Conservation (phyloP, 2,113 vertebrate species). For the Paedocypris sp. region DNA sequence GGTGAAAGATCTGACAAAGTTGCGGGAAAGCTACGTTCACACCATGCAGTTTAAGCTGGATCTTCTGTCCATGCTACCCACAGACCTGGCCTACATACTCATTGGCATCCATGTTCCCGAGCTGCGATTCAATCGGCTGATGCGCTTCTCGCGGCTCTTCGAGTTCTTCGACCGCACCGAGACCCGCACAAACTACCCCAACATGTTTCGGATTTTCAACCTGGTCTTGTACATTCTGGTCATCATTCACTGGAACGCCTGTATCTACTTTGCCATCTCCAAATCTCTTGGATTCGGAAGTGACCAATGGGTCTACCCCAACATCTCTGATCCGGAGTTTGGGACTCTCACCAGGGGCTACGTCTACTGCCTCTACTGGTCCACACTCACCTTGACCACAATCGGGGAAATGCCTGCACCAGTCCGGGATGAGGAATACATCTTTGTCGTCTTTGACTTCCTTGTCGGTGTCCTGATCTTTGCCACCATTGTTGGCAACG, state of each 20-base stretch:
- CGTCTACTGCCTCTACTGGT: constrained; percentile 92
- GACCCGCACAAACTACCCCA: constrained; percentile 84
- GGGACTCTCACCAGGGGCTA: constrained; percentile 74
- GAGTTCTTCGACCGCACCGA: constrained; percentile 89
- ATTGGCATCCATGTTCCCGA: constrained; percentile 73
- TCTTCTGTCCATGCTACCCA: constrained; percentile 76
- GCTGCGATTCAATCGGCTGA: constrained; percentile 84
- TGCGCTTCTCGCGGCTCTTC: constrained; percentile 85
- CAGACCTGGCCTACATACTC: constrained; percentile 73
- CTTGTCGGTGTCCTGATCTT: constrained; percentile 92
- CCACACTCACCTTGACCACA: constrained; percentile 87
- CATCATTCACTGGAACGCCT: constrained; percentile 97
- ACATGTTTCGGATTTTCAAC: constrained; percentile 83
- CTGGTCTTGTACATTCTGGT: constrained; percentile 86
- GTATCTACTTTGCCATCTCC: constrained; percentile 90
- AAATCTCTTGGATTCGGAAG: constrained; percentile 84
- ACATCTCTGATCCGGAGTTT: constrained; percentile 76
- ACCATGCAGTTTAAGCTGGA: constrained; percentile 84
- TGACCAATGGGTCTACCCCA: constrained; percentile 92
- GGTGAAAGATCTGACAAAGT: constrained; percentile 72
- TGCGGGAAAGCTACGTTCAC: constrained; percentile 67
- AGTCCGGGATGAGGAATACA: constrained; percentile 80
- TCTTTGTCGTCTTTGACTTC: constrained; percentile 95
- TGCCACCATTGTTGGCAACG: constrained; percentile 92
- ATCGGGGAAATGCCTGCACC: constrained; percentile 91